phyloP scores from a whole-genome alignment of 2,888 invertebrate genomes.

The Lamproptera curius region DNA sequence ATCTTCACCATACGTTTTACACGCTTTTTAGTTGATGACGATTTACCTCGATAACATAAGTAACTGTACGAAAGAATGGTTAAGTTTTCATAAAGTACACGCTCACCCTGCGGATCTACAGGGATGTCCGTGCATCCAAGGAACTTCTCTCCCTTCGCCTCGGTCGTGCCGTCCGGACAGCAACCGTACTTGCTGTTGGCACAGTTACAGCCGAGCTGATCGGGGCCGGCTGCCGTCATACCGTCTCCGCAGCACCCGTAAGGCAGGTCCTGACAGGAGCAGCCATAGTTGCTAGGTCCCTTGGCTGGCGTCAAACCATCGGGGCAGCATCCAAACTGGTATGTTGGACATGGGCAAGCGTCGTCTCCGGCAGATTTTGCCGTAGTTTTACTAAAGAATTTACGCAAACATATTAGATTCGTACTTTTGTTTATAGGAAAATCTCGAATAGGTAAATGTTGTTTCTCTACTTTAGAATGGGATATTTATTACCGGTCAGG shows the following conservation, averaged over 20 bases:
- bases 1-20: no score
- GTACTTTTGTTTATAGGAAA: no score
- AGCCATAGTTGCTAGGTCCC: slow-evolving; percentile 81
- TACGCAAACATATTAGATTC: no score
- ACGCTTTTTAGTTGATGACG: no score
- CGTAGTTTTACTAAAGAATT: slow-evolving; percentile 75
- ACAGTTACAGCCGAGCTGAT: slow-evolving; percentile 89
- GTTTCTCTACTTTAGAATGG: no score
- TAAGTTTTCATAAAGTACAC: no score
- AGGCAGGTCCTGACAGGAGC: slow-evolving; percentile 86
- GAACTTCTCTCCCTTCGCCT: slow-evolving; percentile 81
- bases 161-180: slow-evolving; percentile 82
- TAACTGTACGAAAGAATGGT: no score
- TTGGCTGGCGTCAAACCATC: slow-evolving; percentile 87
- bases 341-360: slow-evolving; percentile 91
- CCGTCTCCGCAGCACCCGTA: slow-evolving; percentile 92
- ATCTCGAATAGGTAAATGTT: no score
- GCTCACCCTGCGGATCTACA: slow-evolving; percentile 76
- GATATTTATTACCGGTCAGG: slow-evolving; percentile 83
- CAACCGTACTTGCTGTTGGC: slow-evolving; percentile 85
- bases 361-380: slow-evolving; percentile 87
- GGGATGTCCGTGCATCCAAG: slow-evolving; percentile 77
- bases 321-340: slow-evolving; percentile 94
- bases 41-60: no score
- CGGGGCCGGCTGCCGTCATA: slow-evolving; percentile 88